Conservation (phyloP, 2,888 invertebrate genomes). For the Drosophila nr. perissopoda region DNA sequence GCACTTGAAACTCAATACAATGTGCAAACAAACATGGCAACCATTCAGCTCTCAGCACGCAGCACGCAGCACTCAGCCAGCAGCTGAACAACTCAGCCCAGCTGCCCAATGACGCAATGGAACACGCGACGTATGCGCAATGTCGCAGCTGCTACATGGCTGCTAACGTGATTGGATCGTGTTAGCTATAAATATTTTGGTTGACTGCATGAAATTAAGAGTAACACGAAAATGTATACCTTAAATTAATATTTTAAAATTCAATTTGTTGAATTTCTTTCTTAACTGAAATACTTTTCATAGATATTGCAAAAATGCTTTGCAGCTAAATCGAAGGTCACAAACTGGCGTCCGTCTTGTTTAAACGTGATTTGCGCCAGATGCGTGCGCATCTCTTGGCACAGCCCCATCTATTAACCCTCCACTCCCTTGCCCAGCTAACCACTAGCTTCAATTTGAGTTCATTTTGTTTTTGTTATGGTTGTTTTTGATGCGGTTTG, state of each 20-base stretch:
- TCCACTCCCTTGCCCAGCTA: too few relatives aligned
- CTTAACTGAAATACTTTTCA: slow-evolving; percentile 8
- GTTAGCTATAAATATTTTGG: slow-evolving; percentile 10
- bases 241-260: background rate
- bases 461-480: slow-evolving; percentile 21
- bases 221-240: background rate
- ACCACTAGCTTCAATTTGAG: slow-evolving; percentile 23
- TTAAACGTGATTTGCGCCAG: slow-evolving; percentile 46
- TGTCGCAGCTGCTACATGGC: slow-evolving; percentile 14
- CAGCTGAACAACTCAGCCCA: background rate
- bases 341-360: slow-evolving; percentile 35
- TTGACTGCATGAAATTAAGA: slow-evolving; percentile 8
- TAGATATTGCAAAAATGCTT: slow-evolving; percentile 19
- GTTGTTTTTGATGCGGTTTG: slow-evolving; percentile 22
- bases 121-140: slow-evolving; percentile 46
- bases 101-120: slow-evolving; percentile 20
- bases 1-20: slow-evolving; percentile 68
- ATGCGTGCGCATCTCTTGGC: slow-evolving; percentile 24
- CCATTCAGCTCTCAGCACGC: slow-evolving; percentile 7
- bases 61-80: slow-evolving; percentile 1
- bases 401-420: background rate
- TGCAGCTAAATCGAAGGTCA: slow-evolving; percentile 19
- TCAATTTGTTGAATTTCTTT: background rate
- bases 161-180: slow-evolving; percentile 27
- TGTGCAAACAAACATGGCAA: slow-evolving; percentile 62